These are phyloP conservation scores for Pygoscelis adeliae DNA, from an alignment of 2,113 vertebrate genomes.

Conservation along the genomic window DNA sequence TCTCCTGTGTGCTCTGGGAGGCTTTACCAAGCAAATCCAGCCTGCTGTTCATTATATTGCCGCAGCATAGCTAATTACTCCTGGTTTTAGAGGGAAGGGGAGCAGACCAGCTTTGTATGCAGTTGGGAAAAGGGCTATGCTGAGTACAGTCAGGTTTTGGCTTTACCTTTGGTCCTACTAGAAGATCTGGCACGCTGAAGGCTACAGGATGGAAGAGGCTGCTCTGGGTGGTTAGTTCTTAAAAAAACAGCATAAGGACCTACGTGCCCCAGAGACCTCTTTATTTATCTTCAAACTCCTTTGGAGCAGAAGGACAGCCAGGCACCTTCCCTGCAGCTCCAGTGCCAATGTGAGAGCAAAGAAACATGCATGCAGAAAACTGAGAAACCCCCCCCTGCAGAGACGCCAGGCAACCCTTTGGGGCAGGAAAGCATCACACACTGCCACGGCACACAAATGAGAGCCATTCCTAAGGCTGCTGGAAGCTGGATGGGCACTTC, in stretches of 20 bases:
- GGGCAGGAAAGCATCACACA: background rate
- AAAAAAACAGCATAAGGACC: background rate
- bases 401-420: accelerated
- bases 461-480: background rate
- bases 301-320: background rate
- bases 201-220: background rate
- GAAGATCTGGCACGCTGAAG: background rate
- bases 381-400: background rate
- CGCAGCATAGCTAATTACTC: conserved; percentile 16
- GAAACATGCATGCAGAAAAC: accelerated
- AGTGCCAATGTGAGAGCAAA: background rate
- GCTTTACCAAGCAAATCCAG: conserved; percentile 1
- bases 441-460: background rate
- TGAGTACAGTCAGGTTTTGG: background rate
- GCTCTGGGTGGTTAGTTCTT: background rate
- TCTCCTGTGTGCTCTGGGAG: conserved; percentile 13
- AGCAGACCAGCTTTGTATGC: background rate
- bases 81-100: background rate
- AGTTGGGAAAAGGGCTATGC: background rate
- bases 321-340: background rate
- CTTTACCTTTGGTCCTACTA: background rate
- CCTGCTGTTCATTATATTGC: background rate
- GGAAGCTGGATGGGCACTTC: background rate
- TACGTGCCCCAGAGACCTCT: accelerated
- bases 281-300: background rate